Evolutionary conservation across 2,113 vertebrate genomes (phyloP).

Genomic region (Xenus cinereus): DNA sequence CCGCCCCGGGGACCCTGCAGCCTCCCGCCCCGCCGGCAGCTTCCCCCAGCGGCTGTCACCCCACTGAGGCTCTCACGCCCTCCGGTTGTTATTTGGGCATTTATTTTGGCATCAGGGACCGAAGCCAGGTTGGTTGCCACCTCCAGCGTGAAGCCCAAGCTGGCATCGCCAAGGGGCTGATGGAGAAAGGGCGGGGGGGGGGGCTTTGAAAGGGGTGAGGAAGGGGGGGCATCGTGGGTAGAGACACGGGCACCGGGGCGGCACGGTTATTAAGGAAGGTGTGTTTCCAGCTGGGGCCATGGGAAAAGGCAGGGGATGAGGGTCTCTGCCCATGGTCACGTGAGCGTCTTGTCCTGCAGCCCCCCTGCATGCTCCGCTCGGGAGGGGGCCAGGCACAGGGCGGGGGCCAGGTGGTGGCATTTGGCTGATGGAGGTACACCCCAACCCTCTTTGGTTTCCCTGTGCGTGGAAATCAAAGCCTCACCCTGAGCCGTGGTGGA

Average conservation of each 20-base stretch:
- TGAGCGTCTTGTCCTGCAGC: not conserved
- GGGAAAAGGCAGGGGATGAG: not conserved
- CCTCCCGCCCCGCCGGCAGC: not conserved
- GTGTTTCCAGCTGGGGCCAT: not conserved
- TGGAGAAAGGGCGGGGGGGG: not conserved
- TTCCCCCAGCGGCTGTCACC: not conserved
- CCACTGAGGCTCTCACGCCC: not conserved
- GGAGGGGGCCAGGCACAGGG: not conserved
- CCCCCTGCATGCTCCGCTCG: not conserved
- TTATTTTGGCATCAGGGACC: not conserved
- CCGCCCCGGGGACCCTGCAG: not conserved
- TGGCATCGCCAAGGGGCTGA: not conserved
- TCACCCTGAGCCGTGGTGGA: not conserved
- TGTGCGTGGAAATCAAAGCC: not conserved
- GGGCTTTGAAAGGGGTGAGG: not conserved
- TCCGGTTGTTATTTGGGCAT: too few relatives aligned
- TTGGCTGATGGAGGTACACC: not conserved
- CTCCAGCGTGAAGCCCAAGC: not conserved
- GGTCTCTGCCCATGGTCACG: accelerated
- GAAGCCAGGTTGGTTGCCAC: not conserved
- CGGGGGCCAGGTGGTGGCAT: not conserved
- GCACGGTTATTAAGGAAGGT: not conserved
- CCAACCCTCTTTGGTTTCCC: not conserved
- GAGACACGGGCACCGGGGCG: accelerated
- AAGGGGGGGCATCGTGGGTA: not conserved